Evolutionary conservation across 2,888 invertebrate genomes (phyloP).

Genomic region (Ptilodon capucinus): DNA sequence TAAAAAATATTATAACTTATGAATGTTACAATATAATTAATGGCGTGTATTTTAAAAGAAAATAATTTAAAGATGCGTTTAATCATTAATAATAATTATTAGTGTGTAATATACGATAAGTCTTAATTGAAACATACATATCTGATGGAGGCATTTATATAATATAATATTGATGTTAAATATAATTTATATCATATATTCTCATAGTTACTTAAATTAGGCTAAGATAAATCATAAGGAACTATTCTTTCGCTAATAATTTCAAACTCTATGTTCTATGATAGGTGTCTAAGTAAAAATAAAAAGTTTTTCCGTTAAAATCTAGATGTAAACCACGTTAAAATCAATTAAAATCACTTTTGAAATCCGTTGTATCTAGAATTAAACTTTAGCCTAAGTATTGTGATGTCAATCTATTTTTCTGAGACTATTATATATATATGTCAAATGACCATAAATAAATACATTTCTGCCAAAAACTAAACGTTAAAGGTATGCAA

Average conservation of each 20-base stretch:
- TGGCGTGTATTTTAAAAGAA: slow-evolving; percentile 43
- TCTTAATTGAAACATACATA: slow-evolving; percentile 77
- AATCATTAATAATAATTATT: slow-evolving; percentile 60
- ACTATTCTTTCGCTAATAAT: slow-evolving; percentile 41
- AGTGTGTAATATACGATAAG: slow-evolving; percentile 55
- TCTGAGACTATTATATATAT: slow-evolving; percentile 51
- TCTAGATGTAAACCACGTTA: slow-evolving; percentile 34
- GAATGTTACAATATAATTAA: slow-evolving; percentile 51
- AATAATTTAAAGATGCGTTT: slow-evolving; percentile 61
- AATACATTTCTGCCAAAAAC: slow-evolving; percentile 59
- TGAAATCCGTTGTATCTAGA: slow-evolving; percentile 31
- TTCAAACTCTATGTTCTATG: slow-evolving; percentile 43
- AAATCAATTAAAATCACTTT: slow-evolving; percentile 22
- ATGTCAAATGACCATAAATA: slow-evolving; percentile 32
- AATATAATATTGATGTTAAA: slow-evolving; percentile 70
- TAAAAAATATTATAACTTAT: slow-evolving; percentile 53
- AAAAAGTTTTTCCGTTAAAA: slow-evolving; percentile 26
- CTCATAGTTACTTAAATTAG: slow-evolving; percentile 9
- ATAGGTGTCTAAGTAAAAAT: slow-evolving; percentile 68
- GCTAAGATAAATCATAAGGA: slow-evolving; percentile 4
- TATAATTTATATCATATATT: slow-evolving; percentile 46
- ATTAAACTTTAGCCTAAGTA: slow-evolving; percentile 51
- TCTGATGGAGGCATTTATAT: slow-evolving; percentile 82
- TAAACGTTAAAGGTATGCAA: slow-evolving; percentile 68
- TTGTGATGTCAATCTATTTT: slow-evolving; percentile 67